phyloP scores from a whole-genome alignment of 2,797 vertebrate species.

The Mus minutoides region DNA sequence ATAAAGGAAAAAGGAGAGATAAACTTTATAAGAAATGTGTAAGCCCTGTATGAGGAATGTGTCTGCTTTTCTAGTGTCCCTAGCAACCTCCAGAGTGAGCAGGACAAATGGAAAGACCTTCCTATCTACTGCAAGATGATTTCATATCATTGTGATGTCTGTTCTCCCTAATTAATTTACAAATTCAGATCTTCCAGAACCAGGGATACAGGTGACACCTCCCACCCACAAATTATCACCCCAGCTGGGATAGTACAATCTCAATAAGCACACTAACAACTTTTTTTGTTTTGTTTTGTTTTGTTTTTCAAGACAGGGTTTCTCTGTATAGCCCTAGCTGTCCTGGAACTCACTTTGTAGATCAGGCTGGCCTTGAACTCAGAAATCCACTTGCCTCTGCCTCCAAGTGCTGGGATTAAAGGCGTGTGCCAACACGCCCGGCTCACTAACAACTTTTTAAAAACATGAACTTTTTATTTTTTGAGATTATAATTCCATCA shows the following conservation, averaged over 20 bases:
- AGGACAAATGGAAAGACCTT: not conserved
- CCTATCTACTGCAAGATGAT: not conserved
- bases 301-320: too few relatives aligned
- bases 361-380: too few relatives aligned
- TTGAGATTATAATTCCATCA: not conserved
- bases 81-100: not conserved
- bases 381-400: too few relatives aligned
- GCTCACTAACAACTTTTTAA: not conserved
- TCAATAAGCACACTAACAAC: not conserved
- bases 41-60: not conserved
- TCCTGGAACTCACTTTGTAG: too few relatives aligned
- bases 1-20: conserved; percentile 11
- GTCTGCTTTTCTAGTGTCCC: not conserved
- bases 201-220: too few relatives aligned
- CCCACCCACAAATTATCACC: too few relatives aligned
- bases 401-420: too few relatives aligned
- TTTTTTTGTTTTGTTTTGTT: too few relatives aligned
- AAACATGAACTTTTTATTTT: not conserved
- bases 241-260: not conserved
- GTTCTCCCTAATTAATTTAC: not conserved
- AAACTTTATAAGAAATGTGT: not conserved
- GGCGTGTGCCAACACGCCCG: too few relatives aligned
- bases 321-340: too few relatives aligned
- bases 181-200: not conserved
- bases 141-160: not conserved